Percentiles rank a stretch among this genome's conserved stretches.
Evolutionary conservation across 1,140 invertebrate genomes (phyloP).

Genomic region (Drosophila rhopaloa): DNA sequence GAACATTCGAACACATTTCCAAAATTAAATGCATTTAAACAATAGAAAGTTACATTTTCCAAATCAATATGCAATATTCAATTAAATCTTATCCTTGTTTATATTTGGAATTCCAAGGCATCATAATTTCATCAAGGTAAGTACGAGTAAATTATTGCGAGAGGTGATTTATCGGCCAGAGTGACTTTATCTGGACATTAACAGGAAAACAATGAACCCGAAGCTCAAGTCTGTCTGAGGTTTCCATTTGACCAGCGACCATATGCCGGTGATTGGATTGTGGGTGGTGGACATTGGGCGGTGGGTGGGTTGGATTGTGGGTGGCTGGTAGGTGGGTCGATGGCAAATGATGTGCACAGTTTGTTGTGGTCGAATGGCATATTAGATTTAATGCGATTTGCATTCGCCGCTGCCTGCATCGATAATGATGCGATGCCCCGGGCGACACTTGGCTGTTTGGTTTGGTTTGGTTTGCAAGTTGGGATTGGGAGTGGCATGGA

Average conservation of each 20-base stretch:
- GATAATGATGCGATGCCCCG: slow-evolving; percentile 56
- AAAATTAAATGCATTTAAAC: background rate
- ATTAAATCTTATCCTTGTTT: background rate
- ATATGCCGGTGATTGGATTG: slow-evolving; percentile 1
- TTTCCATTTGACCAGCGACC: slow-evolving; percentile 14
- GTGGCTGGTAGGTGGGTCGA: background rate
- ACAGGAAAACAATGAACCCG: slow-evolving; percentile 32
- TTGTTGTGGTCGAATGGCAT: slow-evolving; percentile 70
- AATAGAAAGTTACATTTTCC: background rate
- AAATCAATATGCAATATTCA: background rate
- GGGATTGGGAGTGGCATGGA: slow-evolving; percentile 2
- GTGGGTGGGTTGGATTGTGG: background rate
- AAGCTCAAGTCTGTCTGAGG: slow-evolving; percentile 20
- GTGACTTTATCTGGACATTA: slow-evolving; percentile 25
- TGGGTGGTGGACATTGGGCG: background rate
- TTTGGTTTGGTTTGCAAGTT: slow-evolving; percentile 40
- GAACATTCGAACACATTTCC: too few relatives aligned
- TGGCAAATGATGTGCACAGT: slow-evolving; percentile 64
- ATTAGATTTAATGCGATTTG: slow-evolving; percentile 80
- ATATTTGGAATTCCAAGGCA: background rate
- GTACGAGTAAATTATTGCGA: slow-evolving; percentile 18
- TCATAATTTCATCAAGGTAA: slow-evolving; percentile 14
- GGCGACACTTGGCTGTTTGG: slow-evolving; percentile 43
- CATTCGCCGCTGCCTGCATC: slow-evolving; percentile 56
- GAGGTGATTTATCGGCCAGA: slow-evolving; percentile 14